These are phyloP conservation scores for Podiceps cristatus DNA, from an alignment of 2,113 vertebrate genomes.

Conservation along the genomic window DNA sequence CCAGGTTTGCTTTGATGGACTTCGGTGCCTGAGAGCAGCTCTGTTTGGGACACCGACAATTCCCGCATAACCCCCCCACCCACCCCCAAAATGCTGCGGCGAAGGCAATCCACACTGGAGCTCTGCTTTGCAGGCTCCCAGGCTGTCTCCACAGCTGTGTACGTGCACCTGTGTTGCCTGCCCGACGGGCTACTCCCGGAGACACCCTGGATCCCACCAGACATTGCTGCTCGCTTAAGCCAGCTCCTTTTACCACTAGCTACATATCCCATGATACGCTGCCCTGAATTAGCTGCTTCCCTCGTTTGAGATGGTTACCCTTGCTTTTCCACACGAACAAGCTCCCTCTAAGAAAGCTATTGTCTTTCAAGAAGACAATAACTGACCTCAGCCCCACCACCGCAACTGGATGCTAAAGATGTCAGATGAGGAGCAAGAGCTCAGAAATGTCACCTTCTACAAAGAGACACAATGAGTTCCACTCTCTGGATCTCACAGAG, in stretches of 20 bases:
- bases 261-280: no score
- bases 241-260: background rate
- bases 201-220: background rate
- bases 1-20: background rate
- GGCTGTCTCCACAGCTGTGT: background rate
- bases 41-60: background rate
- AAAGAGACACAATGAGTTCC: background rate
- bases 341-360: background rate
- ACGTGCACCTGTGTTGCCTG: background rate
- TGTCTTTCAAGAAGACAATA: background rate
- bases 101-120: background rate
- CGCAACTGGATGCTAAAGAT: fast-evolving
- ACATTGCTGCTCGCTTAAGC: background rate
- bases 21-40: background rate
- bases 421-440: background rate
- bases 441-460: background rate
- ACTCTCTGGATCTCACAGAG: background rate
- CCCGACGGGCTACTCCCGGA: background rate
- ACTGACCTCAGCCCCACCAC: background rate
- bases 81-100: background rate
- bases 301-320: background rate
- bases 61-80: fast-evolving
- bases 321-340: background rate
- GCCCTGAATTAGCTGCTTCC: background rate
- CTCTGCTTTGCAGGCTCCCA: background rate